Conservation (phyloP, 2,888 invertebrate species). For the Cosmia pyralina region DNA sequence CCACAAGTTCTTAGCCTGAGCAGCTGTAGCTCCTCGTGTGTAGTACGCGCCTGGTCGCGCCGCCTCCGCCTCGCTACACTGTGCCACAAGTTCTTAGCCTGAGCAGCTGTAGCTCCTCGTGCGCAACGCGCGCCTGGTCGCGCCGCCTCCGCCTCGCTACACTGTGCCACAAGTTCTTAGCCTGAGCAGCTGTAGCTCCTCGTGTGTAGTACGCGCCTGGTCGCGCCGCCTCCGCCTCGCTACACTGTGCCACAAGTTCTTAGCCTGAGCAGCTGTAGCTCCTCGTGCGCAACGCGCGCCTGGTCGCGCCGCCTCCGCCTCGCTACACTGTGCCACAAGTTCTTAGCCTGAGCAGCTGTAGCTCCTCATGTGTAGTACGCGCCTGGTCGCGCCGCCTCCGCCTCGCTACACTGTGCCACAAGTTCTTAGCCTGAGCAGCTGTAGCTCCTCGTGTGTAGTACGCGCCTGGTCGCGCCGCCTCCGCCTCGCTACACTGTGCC, state of each 20-base stretch:
- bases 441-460: conserved; percentile 75
- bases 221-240: conserved; percentile 77
- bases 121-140: conserved; percentile 75
- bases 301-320: conserved; percentile 77
- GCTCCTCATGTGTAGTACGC: conserved; percentile 73
- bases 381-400: conserved; percentile 78
- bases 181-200: conserved; percentile 78
- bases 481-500: conserved; percentile 74
- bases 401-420: conserved; percentile 73
- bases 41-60: conserved; percentile 74
- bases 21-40: conserved; percentile 75
- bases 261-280: conserved; percentile 78
- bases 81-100: no score
- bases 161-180: no score
- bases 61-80: conserved; percentile 75
- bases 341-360: conserved; percentile 77
- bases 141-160: conserved; percentile 74
- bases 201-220: conserved; percentile 72
- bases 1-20: no score
- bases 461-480: conserved; percentile 76
- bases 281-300: conserved; percentile 73
- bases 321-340: no score
- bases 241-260: no score
- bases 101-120: conserved; percentile 76
- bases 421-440: no score